A percentile compares a stretch with the other conserved stretches of the same genome.
These are phyloP conservation scores for Crematogaster levior DNA, from an alignment of 2,888 invertebrate species.

Conservation along the genomic window DNA sequence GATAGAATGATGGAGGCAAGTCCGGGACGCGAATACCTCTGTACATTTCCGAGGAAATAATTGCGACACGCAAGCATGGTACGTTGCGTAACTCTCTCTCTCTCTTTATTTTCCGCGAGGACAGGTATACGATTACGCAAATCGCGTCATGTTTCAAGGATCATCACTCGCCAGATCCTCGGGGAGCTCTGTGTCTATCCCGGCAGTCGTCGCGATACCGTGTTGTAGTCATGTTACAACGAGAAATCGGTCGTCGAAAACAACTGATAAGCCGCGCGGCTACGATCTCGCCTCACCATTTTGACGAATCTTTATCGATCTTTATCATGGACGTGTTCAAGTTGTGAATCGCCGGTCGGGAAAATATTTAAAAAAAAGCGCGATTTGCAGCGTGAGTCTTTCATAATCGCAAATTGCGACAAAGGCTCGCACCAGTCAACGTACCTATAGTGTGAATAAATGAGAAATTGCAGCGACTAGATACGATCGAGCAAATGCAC, in stretches of 20 bases:
- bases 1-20: neutral
- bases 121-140: conserved; percentile 9
- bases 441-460: too few species aligned
- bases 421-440: too few species aligned
- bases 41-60: neutral
- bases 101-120: conserved; percentile 53
- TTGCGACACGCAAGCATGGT: neutral
- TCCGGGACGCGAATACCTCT: neutral
- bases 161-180: neutral
- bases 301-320: neutral
- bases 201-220: neutral
- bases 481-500: neutral
- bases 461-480: neutral
- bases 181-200: neutral
- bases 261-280: neutral
- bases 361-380: neutral
- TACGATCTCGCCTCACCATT: neutral
- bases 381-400: neutral
- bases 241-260: too few species aligned
- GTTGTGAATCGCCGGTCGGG: neutral
- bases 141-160: neutral
- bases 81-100: conserved; percentile 74
- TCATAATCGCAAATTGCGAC: too few species aligned
- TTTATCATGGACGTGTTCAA: conserved; percentile 1
- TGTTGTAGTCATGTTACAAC: neutral